A percentile compares a stretch with the other conserved stretches of the same genome.
Evolutionary conservation across 2,888 invertebrate genomes (phyloP).

Genomic region (Plemyria rubiginata): DNA sequence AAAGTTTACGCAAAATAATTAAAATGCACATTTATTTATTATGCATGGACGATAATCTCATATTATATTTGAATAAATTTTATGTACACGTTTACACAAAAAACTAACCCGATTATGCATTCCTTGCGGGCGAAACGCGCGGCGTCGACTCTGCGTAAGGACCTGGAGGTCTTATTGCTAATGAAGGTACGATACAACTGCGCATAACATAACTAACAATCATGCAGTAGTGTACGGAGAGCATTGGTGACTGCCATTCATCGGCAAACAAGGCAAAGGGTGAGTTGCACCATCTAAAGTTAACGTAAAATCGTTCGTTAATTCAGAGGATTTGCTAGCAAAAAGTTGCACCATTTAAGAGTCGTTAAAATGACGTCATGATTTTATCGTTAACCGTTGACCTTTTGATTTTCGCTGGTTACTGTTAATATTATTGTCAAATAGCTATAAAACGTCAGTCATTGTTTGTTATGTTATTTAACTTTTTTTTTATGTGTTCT

Average conservation of each 20-base stretch:
- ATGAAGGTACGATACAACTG: constrained; percentile 71
- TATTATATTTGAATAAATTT: constrained; percentile 1
- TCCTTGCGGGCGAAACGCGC: constrained; percentile 64
- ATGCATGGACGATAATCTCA: not conserved
- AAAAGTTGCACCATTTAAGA: no score
- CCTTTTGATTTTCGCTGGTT: no score
- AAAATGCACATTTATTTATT: not conserved
- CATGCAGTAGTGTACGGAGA: constrained; percentile 2
- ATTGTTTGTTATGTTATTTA: no score
- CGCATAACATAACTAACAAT: constrained; percentile 17
- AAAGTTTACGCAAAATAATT: not conserved
- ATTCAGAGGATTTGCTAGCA: no score
- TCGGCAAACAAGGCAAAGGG: not conserved
- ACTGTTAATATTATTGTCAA: no score
- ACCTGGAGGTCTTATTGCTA: constrained; percentile 80
- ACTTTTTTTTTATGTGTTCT: no score
- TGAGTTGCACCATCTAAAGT: no score
- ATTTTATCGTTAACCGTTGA: no score
- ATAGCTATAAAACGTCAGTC: no score
- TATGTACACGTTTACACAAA: constrained; percentile 41
- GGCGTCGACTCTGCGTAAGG: constrained; percentile 65
- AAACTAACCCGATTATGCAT: constrained; percentile 72
- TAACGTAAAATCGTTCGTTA: no score
- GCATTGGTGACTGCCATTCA: not conserved
- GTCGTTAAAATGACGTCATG: no score